Percentiles rank a stretch among this genome's conserved stretches.
Conservation (phyloP, 1,140 invertebrate genomes). For the Drosophila rhopaloa region DNA sequence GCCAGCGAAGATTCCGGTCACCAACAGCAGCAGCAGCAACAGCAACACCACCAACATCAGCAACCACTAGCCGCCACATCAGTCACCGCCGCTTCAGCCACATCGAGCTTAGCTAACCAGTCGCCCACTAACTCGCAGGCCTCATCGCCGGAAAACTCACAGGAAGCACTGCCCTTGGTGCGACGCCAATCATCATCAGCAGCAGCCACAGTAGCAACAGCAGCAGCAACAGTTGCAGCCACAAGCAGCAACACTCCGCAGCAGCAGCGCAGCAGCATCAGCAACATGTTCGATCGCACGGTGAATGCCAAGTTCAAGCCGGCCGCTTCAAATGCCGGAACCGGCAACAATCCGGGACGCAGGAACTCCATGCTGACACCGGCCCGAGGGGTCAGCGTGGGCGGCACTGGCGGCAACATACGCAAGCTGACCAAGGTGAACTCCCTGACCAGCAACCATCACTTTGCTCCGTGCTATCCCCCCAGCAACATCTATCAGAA, state of each 20-base stretch:
- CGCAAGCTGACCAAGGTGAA: constrained; percentile 76
- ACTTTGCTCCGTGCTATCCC: constrained; percentile 51
- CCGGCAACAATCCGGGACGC: constrained; percentile 44
- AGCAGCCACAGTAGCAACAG: constrained; percentile 36
- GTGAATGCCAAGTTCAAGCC: constrained; percentile 73
- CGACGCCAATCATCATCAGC: constrained; percentile 31
- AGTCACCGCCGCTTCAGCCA: constrained; percentile 50
- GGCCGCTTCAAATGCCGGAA: constrained; percentile 31
- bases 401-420: constrained; percentile 40
- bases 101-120: constrained; percentile 45
- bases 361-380: constrained; percentile 75
- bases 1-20: constrained; percentile 84
- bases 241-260: constrained; percentile 29
- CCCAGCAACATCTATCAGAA: constrained; percentile 38
- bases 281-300: constrained; percentile 77
- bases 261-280: constrained; percentile 36
- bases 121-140: constrained; percentile 72
- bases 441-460: constrained; percentile 67
- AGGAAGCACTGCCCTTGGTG: constrained; percentile 57
- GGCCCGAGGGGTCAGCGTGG: constrained; percentile 30
- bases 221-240: constrained; percentile 21
- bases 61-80: constrained; percentile 53
- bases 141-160: constrained; percentile 76
- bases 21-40: constrained; percentile 73
- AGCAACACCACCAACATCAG: constrained; percentile 62